Conservation (phyloP, 2,797 vertebrate species). For the Distichodus sexfasciatus region DNA sequence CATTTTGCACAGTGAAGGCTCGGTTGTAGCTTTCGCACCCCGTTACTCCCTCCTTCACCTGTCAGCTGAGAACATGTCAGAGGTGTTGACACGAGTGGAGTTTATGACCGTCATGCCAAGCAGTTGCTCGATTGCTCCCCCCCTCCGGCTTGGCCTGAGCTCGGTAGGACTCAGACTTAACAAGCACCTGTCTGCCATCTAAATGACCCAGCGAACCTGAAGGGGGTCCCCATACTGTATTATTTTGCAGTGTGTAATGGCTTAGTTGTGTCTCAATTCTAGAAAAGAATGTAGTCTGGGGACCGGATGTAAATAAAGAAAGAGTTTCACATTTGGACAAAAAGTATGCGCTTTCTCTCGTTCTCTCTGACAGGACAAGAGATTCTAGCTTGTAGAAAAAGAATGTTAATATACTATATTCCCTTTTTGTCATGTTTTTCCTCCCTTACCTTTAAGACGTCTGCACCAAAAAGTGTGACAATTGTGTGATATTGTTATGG, state of each 20-base stretch:
- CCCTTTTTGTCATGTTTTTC: background rate
- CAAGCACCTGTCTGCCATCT: conserved; percentile 19
- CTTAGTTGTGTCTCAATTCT: conserved; percentile 7
- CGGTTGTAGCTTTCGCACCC: background rate
- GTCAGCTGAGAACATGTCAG: conserved; percentile 19
- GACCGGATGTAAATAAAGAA: background rate
- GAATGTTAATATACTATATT: background rate
- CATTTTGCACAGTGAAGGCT: background rate
- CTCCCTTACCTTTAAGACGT: conserved; percentile 1
- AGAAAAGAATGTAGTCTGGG: background rate
- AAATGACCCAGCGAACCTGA: conserved; percentile 12
- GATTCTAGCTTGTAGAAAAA: too few relatives aligned
- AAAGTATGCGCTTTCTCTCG: too few relatives aligned
- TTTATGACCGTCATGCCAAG: conserved; percentile 33
- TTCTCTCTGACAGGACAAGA: too few relatives aligned
- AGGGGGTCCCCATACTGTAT: background rate
- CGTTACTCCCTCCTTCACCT: background rate
- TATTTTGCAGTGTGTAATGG: background rate
- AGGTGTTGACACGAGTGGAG: conserved; percentile 18
- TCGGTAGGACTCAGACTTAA: conserved; percentile 1
- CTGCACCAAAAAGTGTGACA: background rate
- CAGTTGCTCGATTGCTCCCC: conserved; percentile 10
- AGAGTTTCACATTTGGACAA: too few relatives aligned
- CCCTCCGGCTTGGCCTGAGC: conserved; percentile 4
- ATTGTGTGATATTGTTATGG: background rate